phyloP scores from a whole-genome alignment of 2,113 vertebrate genomes.

The Oceanites oceanicus region DNA sequence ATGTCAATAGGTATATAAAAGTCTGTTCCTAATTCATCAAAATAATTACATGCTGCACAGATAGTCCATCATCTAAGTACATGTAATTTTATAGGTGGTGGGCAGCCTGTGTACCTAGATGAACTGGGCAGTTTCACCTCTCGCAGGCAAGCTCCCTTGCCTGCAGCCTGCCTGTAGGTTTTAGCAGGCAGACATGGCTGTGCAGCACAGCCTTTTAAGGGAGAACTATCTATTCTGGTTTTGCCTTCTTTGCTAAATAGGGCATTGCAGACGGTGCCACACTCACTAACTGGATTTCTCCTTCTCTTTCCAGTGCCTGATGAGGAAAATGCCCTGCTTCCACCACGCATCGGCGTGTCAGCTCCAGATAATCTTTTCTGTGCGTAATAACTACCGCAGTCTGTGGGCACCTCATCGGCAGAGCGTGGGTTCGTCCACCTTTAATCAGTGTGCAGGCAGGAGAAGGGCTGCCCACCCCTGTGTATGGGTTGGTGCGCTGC shows the following conservation, averaged over 20 bases:
- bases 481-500: background rate
- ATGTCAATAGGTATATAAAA: background rate
- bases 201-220: conserved; percentile 37
- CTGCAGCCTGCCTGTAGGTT: background rate
- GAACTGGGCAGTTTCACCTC: fast-evolving
- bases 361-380: background rate
- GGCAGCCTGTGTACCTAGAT: background rate
- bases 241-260: background rate
- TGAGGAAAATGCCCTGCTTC: background rate
- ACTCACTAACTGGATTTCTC: background rate
- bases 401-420: background rate
- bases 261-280: background rate
- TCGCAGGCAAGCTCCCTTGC: background rate
- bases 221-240: background rate
- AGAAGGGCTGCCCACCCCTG: background rate
- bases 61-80: fast-evolving
- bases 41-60: background rate
- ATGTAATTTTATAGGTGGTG: background rate
- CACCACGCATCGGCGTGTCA: background rate
- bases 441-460: background rate
- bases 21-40: background rate
- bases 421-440: background rate
- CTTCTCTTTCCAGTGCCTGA: background rate
- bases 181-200: background rate
- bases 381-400: fast-evolving